Evolutionary conservation across 1,140 invertebrate genomes (phyloP).

Genomic region (Bilobella aurantiaca): DNA sequence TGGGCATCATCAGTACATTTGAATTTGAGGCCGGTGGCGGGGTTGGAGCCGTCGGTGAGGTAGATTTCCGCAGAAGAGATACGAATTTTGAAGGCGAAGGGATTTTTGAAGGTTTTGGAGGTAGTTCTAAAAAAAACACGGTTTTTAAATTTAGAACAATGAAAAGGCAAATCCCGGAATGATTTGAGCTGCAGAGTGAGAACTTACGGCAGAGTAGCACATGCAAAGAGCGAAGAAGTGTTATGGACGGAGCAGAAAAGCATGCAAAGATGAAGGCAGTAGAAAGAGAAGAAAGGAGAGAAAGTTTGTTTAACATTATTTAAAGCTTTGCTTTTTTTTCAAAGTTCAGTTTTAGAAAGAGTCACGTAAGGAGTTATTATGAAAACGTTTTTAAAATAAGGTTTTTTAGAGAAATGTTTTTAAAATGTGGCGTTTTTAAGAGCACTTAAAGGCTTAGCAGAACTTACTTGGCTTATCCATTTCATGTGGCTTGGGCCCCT

Average conservation of each 20-base stretch:
- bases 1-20: background rate
- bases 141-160: background rate
- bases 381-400: background rate
- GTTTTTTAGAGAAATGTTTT: background rate
- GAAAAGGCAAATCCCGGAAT: conserved; percentile 6
- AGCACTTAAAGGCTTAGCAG: too few species aligned
- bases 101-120: conserved; percentile 40
- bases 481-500: conserved; percentile 32
- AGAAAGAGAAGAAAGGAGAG: conserved; percentile 7
- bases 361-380: background rate
- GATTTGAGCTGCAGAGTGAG: too few species aligned
- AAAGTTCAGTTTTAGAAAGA: background rate
- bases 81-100: conserved; percentile 34
- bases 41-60: conserved; percentile 21
- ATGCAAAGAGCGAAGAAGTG: too few species aligned
- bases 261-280: too few species aligned
- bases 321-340: too few species aligned
- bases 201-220: conserved; percentile 5
- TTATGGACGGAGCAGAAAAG: too few species aligned
- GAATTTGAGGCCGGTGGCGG: conserved; percentile 4
- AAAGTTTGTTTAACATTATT: too few species aligned
- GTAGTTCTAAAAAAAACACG: conserved; percentile 36
- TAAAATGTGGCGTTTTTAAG: background rate
- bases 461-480: conserved; percentile 42
- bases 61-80: conserved; percentile 18